Conservation (phyloP, 2,113 vertebrate species). For the Notechis scutatus region DNA sequence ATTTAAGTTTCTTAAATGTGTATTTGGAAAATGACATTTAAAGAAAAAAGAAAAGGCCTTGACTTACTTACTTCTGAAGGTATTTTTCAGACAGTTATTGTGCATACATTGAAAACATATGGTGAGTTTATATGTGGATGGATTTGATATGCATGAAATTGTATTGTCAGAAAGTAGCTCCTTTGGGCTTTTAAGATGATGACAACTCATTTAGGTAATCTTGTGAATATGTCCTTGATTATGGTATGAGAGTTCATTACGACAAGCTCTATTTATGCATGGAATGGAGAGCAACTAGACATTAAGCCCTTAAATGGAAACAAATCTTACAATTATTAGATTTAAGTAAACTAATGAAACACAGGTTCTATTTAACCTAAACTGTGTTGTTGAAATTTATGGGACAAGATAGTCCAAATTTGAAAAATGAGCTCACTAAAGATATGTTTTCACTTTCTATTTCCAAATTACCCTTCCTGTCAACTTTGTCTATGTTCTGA, state of each 20-base stretch:
- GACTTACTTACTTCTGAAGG: not conserved
- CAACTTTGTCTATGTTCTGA: not conserved
- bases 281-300: not conserved
- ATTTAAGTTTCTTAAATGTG: not conserved
- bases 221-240: not conserved
- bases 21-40: not conserved
- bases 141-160: not conserved
- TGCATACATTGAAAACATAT: not conserved
- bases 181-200: not conserved
- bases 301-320: not conserved
- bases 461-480: not conserved
- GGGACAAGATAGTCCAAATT: not conserved
- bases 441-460: not conserved
- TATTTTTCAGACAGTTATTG: not conserved
- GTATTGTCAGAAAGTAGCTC: not conserved
- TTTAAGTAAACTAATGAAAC: not conserved
- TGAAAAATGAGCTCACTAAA: not conserved
- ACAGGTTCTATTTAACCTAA: not conserved
- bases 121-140: not conserved
- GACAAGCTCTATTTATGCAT: not conserved
- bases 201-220: not conserved
- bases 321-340: not conserved
- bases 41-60: not conserved
- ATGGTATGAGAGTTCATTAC: not conserved
- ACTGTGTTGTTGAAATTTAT: not conserved